Base-by-base conservation (phyloP, 2,888 invertebrate species). In the Nomada lathburiana region DNA sequence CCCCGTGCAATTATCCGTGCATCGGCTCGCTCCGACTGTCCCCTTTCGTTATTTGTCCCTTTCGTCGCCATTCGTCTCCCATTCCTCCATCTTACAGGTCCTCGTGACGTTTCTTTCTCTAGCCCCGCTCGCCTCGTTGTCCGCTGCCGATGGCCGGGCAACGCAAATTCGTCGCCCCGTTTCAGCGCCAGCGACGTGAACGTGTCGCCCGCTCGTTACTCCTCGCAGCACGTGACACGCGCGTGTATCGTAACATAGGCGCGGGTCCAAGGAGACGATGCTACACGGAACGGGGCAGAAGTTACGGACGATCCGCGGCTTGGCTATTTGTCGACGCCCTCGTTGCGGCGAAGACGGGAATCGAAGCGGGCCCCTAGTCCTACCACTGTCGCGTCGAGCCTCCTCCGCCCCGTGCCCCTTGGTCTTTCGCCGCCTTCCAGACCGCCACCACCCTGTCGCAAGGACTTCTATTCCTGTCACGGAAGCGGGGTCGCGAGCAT, bases 401-500 rank as follows among this genome's bases (percentile, higher is more conserved):
- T 0, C 55, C 16, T n/a, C 20, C 10, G n/a, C 18, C 11, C 55
- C 47, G 18, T 4, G 20, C 10, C 11, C 11, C 4, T 52, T 16
- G 29, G 52, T 36, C 59, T 59, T 59, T 47, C 29, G 5, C 47
- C 44, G 18, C 53, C 18, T 13, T 11, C 23, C 0, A 23, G 13
- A 10, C 10, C 26, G 13, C 16, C 59, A 0, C 16, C 64, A 9
- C 5, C 10, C 13, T 9, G 2, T 55, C 23, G 20, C 44, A 26
- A 26, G 52, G 36, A 23, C 57, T 62, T 50, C 75, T 59, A 81
- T 85, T 88, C 84, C 47, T 36, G 83, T 85, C 87, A 88, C 83
- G 83, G 72, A 82, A 83, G 69, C 82, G 63, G 59, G 79, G 75
- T 69, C 80, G 79, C 68, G 76, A 67, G 73, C 81, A 86, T 88